Percentiles rank a stretch among this genome's conserved stretches.
Conservation (phyloP, 2,113 vertebrate genomes). For the Aldabrachelys gigantea region DNA sequence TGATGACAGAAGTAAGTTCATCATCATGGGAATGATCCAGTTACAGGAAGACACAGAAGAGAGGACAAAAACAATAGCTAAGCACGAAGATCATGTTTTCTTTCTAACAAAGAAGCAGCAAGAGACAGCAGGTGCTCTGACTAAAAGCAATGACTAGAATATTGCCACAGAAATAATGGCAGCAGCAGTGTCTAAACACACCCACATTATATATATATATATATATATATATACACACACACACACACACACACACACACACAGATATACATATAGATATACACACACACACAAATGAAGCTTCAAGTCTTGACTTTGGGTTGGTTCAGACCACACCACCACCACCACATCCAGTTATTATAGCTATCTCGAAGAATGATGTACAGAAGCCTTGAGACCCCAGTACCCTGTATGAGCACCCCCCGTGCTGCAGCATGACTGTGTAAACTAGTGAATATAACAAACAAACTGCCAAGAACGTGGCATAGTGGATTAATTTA, state of each 20-base stretch:
- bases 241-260: no score
- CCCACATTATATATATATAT: no score
- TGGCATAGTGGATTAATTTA: not conserved
- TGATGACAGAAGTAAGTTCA: not conserved
- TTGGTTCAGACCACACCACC: fast-evolving
- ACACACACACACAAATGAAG: no score
- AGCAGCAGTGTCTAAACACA: not conserved
- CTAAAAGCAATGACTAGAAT: not conserved
- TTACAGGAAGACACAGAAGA: not conserved
- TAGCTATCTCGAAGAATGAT: not conserved
- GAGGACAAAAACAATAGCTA: not conserved
- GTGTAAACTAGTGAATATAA: not conserved
- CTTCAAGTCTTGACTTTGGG: not conserved
- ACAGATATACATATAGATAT: no score
- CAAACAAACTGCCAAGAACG: not conserved
- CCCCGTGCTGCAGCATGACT: not conserved
- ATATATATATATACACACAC: no score
- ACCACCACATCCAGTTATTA: not conserved
- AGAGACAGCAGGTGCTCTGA: not conserved
- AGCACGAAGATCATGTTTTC: not conserved
- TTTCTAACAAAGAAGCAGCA: not conserved
- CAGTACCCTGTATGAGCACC: fast-evolving
- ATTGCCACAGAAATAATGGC: not conserved
- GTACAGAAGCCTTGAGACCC: not conserved
- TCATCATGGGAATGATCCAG: not conserved